Conservation (phyloP, 2,888 invertebrate genomes). For the Sphaerophoria taeniata region DNA sequence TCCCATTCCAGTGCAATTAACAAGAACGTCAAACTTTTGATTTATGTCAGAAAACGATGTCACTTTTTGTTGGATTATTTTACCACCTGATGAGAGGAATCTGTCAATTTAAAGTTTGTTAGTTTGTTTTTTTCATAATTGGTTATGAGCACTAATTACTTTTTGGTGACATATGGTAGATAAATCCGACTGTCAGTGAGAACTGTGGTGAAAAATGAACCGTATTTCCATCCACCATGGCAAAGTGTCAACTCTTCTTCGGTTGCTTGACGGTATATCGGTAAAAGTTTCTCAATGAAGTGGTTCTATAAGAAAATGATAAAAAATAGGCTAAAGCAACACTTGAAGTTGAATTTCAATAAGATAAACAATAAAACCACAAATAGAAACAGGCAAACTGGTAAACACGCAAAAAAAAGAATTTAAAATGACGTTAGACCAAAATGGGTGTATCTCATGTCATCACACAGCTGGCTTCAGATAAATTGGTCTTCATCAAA, state of each 20-base stretch:
- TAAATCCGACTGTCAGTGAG: slow-evolving; percentile 89
- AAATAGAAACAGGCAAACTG: too few relatives aligned
- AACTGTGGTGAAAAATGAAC: slow-evolving; percentile 91
- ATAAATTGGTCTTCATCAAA: too few relatives aligned
- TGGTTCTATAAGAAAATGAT: too few relatives aligned
- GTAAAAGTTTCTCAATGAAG: slow-evolving; percentile 90
- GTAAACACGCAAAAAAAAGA: too few relatives aligned
- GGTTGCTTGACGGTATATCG: slow-evolving; percentile 88
- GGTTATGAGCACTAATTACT: slow-evolving; percentile 82
- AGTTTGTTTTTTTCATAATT: not conserved
- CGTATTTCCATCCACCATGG: slow-evolving; percentile 91
- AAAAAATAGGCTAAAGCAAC: slow-evolving; percentile 70
- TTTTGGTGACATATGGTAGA: slow-evolving; percentile 90
- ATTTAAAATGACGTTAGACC: too few relatives aligned
- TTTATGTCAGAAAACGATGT: slow-evolving; percentile 86
- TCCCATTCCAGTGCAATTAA: slow-evolving; percentile 95
- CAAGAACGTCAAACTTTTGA: slow-evolving; percentile 87
- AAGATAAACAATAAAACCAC: too few relatives aligned
- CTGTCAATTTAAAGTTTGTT: slow-evolving; percentile 79
- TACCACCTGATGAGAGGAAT: slow-evolving; percentile 86
- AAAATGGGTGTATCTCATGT: too few relatives aligned
- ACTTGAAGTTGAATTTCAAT: too few relatives aligned
- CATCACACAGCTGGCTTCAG: too few relatives aligned
- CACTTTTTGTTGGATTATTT: slow-evolving; percentile 85
- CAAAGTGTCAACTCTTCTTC: slow-evolving; percentile 89